Evolutionary conservation across 2,888 invertebrate genomes (phyloP).

Genomic region (Calliopum simillimum): DNA sequence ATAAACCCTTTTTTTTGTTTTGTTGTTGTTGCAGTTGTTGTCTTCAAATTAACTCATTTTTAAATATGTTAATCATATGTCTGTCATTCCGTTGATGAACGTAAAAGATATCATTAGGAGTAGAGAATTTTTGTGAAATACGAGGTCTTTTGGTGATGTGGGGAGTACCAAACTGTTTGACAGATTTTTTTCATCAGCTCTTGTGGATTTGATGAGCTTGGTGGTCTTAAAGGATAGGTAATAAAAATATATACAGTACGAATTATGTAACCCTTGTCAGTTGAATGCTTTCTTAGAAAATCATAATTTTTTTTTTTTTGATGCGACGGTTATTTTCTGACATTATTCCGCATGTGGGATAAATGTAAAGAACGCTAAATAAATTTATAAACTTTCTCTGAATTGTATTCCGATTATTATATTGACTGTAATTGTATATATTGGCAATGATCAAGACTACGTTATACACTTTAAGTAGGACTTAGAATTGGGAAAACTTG

Average conservation of each 20-base stretch:
- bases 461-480: too few relatives aligned
- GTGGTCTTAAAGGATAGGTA: slow-evolving; percentile 3
- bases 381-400: too few relatives aligned
- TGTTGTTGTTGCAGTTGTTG: too few relatives aligned
- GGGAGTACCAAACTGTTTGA: slow-evolving; percentile 4
- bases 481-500: too few relatives aligned
- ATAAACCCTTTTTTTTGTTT: neutral
- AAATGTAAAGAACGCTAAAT: too few relatives aligned
- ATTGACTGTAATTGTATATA: too few relatives aligned
- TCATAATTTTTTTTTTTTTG: neutral
- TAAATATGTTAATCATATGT: slow-evolving; percentile 33
- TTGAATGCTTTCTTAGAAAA: neutral
- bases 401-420: too few relatives aligned
- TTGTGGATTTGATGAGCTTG: slow-evolving; percentile 14
- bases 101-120: slow-evolving; percentile 29
- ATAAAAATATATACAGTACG: too few relatives aligned
- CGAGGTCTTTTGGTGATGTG: neutral
- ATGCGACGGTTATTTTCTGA: too few relatives aligned
- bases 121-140: slow-evolving; percentile 4
- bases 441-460: too few relatives aligned
- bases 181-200: slow-evolving; percentile 18
- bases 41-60: slow-evolving; percentile 35
- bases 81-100: slow-evolving; percentile 17
- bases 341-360: too few relatives aligned
- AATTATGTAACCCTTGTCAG: too few relatives aligned